Percentiles rank a stretch among this genome's conserved stretches.
Evolutionary conservation across 2,113 vertebrate genomes (phyloP).

Genomic region (Xiphorhynchus elegans): DNA sequence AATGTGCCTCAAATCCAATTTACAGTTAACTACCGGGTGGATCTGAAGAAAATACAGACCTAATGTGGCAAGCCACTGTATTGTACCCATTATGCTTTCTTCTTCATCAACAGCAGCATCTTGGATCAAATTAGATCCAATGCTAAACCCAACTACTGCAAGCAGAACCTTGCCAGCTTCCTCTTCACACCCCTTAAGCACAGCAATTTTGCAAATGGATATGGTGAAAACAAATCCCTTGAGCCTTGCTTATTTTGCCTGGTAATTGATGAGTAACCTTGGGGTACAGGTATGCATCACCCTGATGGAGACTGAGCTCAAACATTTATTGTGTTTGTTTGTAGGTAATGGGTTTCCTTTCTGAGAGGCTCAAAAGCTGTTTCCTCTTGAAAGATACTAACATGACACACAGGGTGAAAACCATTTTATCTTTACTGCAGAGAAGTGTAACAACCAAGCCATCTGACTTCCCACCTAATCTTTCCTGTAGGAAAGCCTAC

Average conservation of each 20-base stretch:
- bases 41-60: neutral
- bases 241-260: neutral
- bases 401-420: neutral
- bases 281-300: neutral
- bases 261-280: neutral
- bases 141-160: neutral
- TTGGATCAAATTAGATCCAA: constrained; percentile 1
- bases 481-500: neutral
- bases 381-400: neutral
- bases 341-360: neutral
- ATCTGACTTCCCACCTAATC: neutral
- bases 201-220: neutral
- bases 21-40: neutral
- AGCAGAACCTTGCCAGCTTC: neutral
- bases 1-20: neutral
- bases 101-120: neutral
- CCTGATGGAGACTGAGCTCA: neutral
- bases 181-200: neutral
- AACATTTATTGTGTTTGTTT: neutral
- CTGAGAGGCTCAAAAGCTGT: neutral
- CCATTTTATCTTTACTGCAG: neutral
- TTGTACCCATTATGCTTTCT: neutral
- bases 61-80: neutral
- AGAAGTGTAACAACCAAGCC: neutral
- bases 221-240: neutral